Conservation (phyloP, 2,797 vertebrate genomes). For the Clamator glandarius region DNA sequence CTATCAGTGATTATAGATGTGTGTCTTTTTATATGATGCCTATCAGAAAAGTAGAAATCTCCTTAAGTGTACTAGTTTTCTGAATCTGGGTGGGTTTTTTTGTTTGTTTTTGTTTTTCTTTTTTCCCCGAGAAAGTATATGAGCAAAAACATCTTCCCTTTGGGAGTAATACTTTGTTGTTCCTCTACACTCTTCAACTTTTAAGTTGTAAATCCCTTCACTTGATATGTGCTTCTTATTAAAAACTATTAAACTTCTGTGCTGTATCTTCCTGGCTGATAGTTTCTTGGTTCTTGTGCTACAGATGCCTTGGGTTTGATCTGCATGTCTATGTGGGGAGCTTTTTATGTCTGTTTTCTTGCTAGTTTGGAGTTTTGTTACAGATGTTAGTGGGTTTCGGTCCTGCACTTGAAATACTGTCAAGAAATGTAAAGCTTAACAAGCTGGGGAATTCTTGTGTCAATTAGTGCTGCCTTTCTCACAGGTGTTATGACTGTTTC, state of each 20-base stretch:
- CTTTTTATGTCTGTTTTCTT: not conserved
- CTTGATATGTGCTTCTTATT: not conserved
- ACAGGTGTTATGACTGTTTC: slow-evolving; percentile 4
- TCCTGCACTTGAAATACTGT: not conserved
- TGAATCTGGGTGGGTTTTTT: too few relatives aligned
- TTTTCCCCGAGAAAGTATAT: not conserved
- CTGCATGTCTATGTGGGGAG: not conserved
- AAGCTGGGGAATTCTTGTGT: slow-evolving; percentile 48
- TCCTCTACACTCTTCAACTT: not conserved
- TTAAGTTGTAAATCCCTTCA: not conserved
- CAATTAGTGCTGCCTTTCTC: not conserved
- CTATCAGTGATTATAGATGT: not conserved
- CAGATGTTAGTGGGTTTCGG: not conserved
- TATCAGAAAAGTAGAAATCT: not conserved
- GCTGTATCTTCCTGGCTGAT: not conserved
- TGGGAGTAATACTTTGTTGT: not conserved
- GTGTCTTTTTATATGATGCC: not conserved
- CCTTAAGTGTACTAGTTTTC: not conserved
- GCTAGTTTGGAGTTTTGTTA: not conserved
- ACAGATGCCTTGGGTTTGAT: not conserved
- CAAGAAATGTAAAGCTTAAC: not conserved
- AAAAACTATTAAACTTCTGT: not conserved
- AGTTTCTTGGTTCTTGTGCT: not conserved
- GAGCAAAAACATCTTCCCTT: not conserved
- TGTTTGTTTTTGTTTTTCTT: not conserved